Evolutionary conservation across 2,888 invertebrate species (phyloP).

Genomic region (Cristatella mucedo): DNA sequence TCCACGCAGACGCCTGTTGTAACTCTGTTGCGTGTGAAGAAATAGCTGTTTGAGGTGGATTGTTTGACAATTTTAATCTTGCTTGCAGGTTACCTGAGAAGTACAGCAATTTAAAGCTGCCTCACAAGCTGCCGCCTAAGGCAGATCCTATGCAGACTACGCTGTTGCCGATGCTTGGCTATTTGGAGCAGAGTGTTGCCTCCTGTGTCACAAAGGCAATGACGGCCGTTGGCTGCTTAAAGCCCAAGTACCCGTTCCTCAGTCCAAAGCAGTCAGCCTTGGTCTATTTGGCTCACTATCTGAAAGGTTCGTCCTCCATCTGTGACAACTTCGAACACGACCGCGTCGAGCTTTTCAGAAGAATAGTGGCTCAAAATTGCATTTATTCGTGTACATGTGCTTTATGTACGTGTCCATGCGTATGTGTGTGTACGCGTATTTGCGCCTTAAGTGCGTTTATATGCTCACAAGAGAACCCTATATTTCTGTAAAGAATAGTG

Average conservation of each 20-base stretch:
- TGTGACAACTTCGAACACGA: slow-evolving; percentile 4
- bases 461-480: too few species aligned
- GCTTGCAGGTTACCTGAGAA: slow-evolving; percentile 29
- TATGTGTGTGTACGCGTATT: too few species aligned
- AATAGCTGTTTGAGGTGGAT: too few species aligned
- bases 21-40: too few species aligned
- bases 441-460: too few species aligned
- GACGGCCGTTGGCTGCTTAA: slow-evolving; percentile 33
- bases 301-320: slow-evolving; percentile 37
- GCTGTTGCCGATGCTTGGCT: slow-evolving; percentile 36
- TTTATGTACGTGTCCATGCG: too few species aligned
- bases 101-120: slow-evolving; percentile 31
- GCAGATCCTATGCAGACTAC: slow-evolving; percentile 25
- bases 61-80: background rate
- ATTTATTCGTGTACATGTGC: too few species aligned
- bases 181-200: slow-evolving; percentile 37
- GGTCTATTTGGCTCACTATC: slow-evolving; percentile 35
- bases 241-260: slow-evolving; percentile 39
- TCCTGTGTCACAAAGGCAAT: slow-evolving; percentile 31
- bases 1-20: too few species aligned
- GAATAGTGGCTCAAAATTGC: too few species aligned
- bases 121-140: slow-evolving; percentile 36
- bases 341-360: too few species aligned
- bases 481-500: too few species aligned
- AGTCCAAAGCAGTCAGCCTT: slow-evolving; percentile 31